Evolutionary conservation across 1,140 invertebrate genomes (phyloP).

Genomic region (Lamellibrachia luymesi): DNA sequence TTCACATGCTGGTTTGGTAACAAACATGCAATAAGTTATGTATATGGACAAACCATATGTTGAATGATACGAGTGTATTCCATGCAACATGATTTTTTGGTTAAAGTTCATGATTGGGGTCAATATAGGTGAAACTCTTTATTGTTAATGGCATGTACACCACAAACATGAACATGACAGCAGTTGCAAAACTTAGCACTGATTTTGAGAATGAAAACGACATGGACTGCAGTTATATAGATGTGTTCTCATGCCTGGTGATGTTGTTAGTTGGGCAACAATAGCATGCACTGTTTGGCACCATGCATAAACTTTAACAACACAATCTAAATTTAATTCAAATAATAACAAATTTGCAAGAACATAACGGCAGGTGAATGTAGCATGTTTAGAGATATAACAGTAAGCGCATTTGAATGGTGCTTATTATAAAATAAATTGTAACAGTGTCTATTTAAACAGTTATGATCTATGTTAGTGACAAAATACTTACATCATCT

Average conservation of each 20-base stretch:
- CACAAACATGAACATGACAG: not conserved
- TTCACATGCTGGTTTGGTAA: too few relatives aligned
- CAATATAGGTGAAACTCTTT: not conserved
- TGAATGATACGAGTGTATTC: too few relatives aligned
- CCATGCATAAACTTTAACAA: not conserved
- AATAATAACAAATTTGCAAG: not conserved
- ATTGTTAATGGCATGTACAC: not conserved
- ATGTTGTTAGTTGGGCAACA: not conserved
- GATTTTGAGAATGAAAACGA: too few relatives aligned
- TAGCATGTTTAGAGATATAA: not conserved
- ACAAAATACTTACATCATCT: too few relatives aligned
- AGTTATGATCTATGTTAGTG: too few relatives aligned
- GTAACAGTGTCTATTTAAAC: too few relatives aligned
- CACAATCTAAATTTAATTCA: not conserved
- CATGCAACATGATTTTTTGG: not conserved
- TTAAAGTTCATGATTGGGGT: not conserved
- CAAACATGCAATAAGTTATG: too few relatives aligned
- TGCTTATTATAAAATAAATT: not conserved
- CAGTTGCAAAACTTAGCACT: not conserved
- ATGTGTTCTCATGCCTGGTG: too few relatives aligned
- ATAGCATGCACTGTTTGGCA: not conserved
- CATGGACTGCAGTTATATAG: too few relatives aligned
- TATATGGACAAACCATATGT: too few relatives aligned
- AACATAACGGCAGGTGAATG: not conserved
- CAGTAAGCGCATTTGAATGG: not conserved